phyloP scores from a whole-genome alignment of 64 coral and sea anemone species.

The Trachythela sp. region DNA sequence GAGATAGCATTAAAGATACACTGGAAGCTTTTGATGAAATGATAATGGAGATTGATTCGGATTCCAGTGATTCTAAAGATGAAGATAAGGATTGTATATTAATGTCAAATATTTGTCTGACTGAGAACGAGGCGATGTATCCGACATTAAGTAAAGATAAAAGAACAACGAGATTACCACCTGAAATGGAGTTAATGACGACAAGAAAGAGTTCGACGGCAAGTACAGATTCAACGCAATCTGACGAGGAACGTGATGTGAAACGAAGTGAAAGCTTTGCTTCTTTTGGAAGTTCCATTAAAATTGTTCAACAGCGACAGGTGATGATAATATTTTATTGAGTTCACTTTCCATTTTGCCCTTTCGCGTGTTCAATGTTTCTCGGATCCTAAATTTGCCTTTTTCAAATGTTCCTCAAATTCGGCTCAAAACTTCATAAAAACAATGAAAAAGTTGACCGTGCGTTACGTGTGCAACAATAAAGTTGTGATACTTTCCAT shows the following conservation, averaged over 20 bases:
- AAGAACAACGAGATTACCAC: not conserved
- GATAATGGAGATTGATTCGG: not conserved
- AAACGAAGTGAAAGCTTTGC: constrained; percentile 11
- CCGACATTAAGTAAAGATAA: constrained; percentile 16
- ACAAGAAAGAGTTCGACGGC: not conserved
- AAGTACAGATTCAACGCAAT: not conserved
- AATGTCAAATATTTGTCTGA: not conserved
- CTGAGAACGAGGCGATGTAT: not conserved
- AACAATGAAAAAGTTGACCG: too few species aligned
- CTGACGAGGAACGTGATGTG: not conserved
- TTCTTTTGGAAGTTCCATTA: not conserved
- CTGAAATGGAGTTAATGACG: not conserved
- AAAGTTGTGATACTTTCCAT: too few species aligned
- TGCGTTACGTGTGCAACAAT: too few species aligned
- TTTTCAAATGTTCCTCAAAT: too few species aligned
- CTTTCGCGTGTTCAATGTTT: not conserved
- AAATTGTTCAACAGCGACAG: constrained; percentile 20
- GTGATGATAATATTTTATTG: not conserved
- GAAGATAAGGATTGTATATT: not conserved
- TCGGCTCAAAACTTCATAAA: too few species aligned
- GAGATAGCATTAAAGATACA: not conserved
- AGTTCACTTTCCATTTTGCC: not conserved
- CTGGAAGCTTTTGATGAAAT: not conserved
- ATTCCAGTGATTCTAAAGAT: not conserved
- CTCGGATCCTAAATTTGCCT: too few species aligned